Evolutionary conservation across 2,888 invertebrate species (phyloP), one percentile per base, ranked within the genome.

Genomic region (Criorhina ranunculi): DNA sequence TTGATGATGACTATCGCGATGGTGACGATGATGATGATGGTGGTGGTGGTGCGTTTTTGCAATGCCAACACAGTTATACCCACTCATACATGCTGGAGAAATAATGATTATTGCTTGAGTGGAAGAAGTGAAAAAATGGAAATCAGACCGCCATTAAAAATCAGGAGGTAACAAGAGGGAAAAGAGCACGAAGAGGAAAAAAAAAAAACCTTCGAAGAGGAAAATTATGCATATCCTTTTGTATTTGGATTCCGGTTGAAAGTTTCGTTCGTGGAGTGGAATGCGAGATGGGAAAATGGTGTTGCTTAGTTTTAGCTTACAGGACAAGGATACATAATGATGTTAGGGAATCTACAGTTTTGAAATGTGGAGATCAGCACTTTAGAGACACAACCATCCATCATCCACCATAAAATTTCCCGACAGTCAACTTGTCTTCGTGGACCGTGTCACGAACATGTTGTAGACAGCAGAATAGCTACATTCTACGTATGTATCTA

Each of bases 81-180:
- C 19, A 31, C 7, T n/a, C 8, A 33, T 24, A 31, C 29, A 66
- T 62, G 55, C 42, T 37, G 17, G 11, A 57, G 64, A 53, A 86
- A 70, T 76, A 67, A 67, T 77, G 67, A 86, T 81, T 86, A 77
- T 86, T 77, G 66, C 64, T 81, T 80, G 80, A 76, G 76, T 86
- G 67, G 59, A 81, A 72, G 76, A 80, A 80, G 59, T 83, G 69
- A 73, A 86, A 78, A 83, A 80, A 86, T 85, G 76, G 73, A 80
- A 80, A 80, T 86, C 76, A 86, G 80, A 86, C 85, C 85, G 73
- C 86, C 86, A 85, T 86, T 85, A 86, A 85, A 86, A 86, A 81
- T 75, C 80, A 85, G 59, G 40, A 80, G 55, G 69, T 62, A 72
- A 78, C 60, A 78, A 78, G 62, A 53, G 67, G 66, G 77, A 78